These are phyloP conservation scores for Dascyllus trimaculatus DNA, from an alignment of 2,113 vertebrate genomes.

Conservation along the genomic window DNA sequence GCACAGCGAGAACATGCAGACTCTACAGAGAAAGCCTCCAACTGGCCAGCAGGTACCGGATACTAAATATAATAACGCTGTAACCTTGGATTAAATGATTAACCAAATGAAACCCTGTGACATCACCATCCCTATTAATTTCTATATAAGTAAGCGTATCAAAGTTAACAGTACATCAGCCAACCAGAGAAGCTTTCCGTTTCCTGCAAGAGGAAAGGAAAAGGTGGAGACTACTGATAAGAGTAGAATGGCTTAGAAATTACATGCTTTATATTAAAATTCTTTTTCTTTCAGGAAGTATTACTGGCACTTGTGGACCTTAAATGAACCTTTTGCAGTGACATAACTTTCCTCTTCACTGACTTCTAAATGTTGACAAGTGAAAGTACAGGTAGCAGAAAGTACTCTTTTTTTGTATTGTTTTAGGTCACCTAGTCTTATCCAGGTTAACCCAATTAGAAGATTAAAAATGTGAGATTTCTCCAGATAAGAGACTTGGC, in stretches of 20 bases:
- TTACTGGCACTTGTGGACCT: constrained; percentile 46
- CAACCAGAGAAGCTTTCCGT: constrained; percentile 22
- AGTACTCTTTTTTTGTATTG: not conserved
- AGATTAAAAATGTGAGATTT: constrained; percentile 37
- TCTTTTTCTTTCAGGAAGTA: constrained; percentile 42
- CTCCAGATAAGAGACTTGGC: not conserved
- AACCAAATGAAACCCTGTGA: constrained; percentile 41
- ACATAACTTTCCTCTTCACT: constrained; percentile 44
- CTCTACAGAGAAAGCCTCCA: too few species aligned
- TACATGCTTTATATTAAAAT: constrained; percentile 63
- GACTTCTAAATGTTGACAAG: constrained; percentile 37
- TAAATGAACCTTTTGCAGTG: constrained; percentile 42
- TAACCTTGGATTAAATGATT: constrained; percentile 45
- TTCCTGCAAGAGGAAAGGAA: constrained; percentile 41
- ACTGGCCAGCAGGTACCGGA: too few species aligned
- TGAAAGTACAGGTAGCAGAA: constrained; percentile 4
- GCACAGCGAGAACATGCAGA: too few species aligned
- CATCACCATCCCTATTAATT: constrained; percentile 41
- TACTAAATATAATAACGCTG: not conserved
- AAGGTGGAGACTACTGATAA: constrained; percentile 71
- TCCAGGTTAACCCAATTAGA: constrained; percentile 45
- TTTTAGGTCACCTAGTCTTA: constrained; percentile 19
- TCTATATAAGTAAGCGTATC: constrained; percentile 38
- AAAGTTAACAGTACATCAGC: constrained; percentile 53
- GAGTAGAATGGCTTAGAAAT: constrained; percentile 59